These are phyloP conservation scores for Ptychoptera contaminata DNA, from an alignment of 2,888 invertebrate genomes.

Conservation along the genomic window DNA sequence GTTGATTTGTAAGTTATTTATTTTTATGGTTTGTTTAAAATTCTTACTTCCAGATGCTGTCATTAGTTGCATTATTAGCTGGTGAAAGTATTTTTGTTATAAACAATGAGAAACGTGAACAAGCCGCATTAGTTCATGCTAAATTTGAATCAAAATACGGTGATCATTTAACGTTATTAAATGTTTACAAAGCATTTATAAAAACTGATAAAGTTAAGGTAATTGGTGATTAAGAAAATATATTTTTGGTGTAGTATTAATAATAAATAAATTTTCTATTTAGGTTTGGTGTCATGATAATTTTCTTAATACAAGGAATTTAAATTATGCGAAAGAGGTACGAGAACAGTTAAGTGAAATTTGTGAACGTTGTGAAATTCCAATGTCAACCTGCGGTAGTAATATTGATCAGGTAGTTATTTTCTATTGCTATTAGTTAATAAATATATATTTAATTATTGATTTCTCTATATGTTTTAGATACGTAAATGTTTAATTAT, in stretches of 20 bases:
- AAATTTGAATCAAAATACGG: slow-evolving; percentile 79
- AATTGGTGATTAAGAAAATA: slow-evolving; percentile 6
- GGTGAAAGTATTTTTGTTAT: slow-evolving; percentile 73
- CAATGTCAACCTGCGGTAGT: slow-evolving; percentile 45
- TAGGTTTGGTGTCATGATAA: slow-evolving; percentile 75
- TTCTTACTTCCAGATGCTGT: slow-evolving; percentile 48
- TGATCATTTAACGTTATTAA: slow-evolving; percentile 82
- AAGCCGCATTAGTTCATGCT: slow-evolving; percentile 50
- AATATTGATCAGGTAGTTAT: slow-evolving; percentile 39
- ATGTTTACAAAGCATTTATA: slow-evolving; percentile 67
- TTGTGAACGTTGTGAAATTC: slow-evolving; percentile 44
- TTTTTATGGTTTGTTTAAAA: neutral
- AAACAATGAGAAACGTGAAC: slow-evolving; percentile 49
- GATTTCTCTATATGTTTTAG: slow-evolving; percentile 16
- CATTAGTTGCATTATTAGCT: slow-evolving; percentile 73
- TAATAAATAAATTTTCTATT: slow-evolving; percentile 5
- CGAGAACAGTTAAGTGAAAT: slow-evolving; percentile 62
- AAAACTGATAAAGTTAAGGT: slow-evolving; percentile 54
- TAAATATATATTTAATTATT: neutral
- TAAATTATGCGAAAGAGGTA: slow-evolving; percentile 65
- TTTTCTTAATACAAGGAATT: slow-evolving; percentile 67
- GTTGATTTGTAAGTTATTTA: neutral
- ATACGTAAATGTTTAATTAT: slow-evolving; percentile 60
- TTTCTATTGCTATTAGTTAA: neutral
- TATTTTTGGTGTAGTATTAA: slow-evolving; percentile 3